Evolutionary conservation across 2,113 vertebrate genomes (phyloP).

Genomic region (Ginglymostoma cirratum): DNA sequence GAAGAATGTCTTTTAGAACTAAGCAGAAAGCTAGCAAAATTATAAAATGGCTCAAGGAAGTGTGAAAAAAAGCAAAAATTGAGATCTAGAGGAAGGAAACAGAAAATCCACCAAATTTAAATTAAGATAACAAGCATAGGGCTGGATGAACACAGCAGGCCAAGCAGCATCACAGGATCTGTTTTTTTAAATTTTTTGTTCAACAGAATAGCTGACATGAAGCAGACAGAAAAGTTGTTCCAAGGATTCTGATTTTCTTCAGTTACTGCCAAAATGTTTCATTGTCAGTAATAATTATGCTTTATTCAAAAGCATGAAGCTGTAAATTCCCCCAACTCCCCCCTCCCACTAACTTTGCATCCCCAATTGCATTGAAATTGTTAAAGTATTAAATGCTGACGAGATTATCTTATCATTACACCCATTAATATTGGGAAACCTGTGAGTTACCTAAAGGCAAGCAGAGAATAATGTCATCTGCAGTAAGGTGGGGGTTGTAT

Average conservation of each 20-base stretch:
- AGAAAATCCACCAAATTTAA: neutral
- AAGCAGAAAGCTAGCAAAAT: neutral
- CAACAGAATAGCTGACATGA: neutral
- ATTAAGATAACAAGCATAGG: too few species aligned
- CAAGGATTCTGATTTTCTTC: neutral
- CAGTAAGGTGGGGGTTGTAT: neutral
- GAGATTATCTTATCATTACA: neutral
- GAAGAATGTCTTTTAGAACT: neutral
- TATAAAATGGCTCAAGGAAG: neutral
- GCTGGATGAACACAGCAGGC: too few species aligned
- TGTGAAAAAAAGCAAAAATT: neutral
- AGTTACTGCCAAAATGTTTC: neutral
- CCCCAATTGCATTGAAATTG: neutral
- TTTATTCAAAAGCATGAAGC: neutral
- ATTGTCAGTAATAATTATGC: neutral
- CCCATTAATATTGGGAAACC: neutral
- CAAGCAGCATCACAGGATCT: too few species aligned
- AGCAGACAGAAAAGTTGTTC: neutral
- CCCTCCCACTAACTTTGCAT: neutral
- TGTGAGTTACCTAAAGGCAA: neutral
- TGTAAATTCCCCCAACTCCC: neutral
- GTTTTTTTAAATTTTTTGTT: neutral
- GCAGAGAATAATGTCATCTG: neutral
- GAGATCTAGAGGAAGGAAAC: neutral
- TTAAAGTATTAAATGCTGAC: neutral